Conservation (phyloP, 2,888 invertebrate genomes). For the Leucophenga maculata region DNA sequence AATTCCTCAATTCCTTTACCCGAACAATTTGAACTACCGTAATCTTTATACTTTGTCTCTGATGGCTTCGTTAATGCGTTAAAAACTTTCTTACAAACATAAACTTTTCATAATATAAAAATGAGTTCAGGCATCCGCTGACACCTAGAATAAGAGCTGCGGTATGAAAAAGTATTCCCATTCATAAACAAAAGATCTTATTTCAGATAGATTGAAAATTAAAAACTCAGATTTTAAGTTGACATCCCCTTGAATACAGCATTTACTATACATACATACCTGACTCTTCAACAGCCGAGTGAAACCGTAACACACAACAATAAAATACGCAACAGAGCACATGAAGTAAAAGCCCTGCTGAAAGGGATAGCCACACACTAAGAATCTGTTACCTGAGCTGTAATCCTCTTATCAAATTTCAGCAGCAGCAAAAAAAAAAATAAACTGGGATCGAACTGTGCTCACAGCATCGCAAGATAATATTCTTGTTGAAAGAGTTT, state of each 20-base stretch:
- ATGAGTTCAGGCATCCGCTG: no score
- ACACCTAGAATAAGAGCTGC: no score
- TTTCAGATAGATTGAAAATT: neutral
- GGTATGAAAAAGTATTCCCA: no score
- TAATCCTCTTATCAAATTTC: slow-evolving; percentile 49
- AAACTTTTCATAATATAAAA: no score
- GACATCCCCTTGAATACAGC: neutral
- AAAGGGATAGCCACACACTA: slow-evolving; percentile 42
- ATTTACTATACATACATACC: neutral
- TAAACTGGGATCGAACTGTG: no score
- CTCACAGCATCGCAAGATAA: no score
- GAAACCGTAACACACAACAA: neutral
- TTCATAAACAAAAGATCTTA: neutral
- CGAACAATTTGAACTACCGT: no score
- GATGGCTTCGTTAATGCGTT: no score
- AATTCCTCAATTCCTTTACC: no score
- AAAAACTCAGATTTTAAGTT: no score
- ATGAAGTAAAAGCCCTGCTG: slow-evolving; percentile 3
- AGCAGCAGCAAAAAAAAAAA: slow-evolving; percentile 26
- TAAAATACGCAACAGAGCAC: neutral
- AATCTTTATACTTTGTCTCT: no score
- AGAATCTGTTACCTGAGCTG: slow-evolving; percentile 42
- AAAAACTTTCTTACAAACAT: no score
- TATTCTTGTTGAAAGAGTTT: neutral
- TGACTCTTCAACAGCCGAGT: neutral